Base-by-base conservation (phyloP, 2,797 vertebrate species). In the Sebastes reedi region DNA sequence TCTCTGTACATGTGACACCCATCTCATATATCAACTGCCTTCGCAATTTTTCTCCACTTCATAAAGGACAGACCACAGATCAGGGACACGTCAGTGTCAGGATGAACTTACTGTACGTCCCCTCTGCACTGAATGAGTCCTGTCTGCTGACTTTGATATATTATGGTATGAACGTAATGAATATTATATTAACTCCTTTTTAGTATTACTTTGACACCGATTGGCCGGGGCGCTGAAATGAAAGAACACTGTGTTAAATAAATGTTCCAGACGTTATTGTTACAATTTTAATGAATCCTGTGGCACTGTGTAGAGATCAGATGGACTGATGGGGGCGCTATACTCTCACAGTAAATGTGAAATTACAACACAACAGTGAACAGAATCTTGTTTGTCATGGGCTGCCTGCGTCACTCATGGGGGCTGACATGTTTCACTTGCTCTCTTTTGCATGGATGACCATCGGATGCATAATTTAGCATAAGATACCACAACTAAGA, bases 381-480 rank as follows among this genome's bases (percentile, higher is more conserved):
- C 12, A 16, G 27, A 58, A 4, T 52, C 27, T 3, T 24, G 36
- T n/a, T 46, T 22, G 30, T 39, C 39, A 58, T 9, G 16, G 39
- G 39, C 52, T n/a, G 62, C 54, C 18, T 60, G 72, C 72, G 16
- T 72, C 50, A 29, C 32, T 75, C 52, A 4, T 1, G 39, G 13
- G 32, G 22, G 8, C 36, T 52, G 56, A 24, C 52, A 61, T 71
- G 29, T 77, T 80, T 80, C n/a, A 52, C 61, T 71, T 60, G 75
- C 59, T 77, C 74, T 56, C 34, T 79, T 80, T 77, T 66, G 68
- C 82, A 71, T 70, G 67, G 29, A 16, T 75, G 75, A 80, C 32
- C 25, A 12, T 66, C 55, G 3, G 22, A 77, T 76, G 54, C 73
- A 75, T 75, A 56, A 81, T 78, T 83, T 42, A 80, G 54, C 16